These are phyloP conservation scores for Saturnia japonica DNA, from an alignment of 2,888 invertebrate genomes.

Conservation along the genomic window DNA sequence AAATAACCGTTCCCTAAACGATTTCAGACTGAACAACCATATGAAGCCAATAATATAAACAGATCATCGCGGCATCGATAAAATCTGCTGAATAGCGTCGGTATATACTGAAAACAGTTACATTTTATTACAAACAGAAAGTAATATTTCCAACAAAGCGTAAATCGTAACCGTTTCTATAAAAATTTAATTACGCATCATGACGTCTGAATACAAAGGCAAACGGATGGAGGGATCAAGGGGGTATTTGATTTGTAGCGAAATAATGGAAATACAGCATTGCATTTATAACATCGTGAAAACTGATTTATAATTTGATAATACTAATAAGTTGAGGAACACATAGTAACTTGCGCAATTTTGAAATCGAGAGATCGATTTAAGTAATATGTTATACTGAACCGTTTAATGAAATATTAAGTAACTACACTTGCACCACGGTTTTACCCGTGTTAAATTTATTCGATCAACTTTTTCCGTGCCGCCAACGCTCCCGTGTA, in stretches of 20 bases:
- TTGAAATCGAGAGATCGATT: neutral
- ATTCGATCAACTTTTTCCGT: no score
- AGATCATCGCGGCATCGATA: neutral
- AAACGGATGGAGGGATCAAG: neutral
- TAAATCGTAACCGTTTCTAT: constrained; percentile 3
- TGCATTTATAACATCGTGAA: neutral
- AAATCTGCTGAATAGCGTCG: neutral
- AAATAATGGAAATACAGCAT: neutral
- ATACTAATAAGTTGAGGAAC: neutral
- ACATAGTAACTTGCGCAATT: neutral
- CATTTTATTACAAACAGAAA: neutral
- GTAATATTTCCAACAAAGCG: neutral
- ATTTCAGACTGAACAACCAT: neutral
- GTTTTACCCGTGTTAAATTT: no score
- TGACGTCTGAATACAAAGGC: neutral
- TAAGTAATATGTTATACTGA: no score
- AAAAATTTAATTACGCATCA: neutral
- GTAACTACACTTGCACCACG: no score
- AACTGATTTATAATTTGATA: neutral
- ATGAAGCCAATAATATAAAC: neutral
- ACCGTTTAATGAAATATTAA: no score
- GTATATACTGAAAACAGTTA: neutral
- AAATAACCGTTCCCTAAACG: constrained; percentile 4
- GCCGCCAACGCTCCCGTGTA: no score
- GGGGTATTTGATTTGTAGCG: neutral